A percentile compares a stretch with the other conserved stretches of the same genome.
These are phyloP conservation scores for Agriopis leucophaearia DNA, from an alignment of 2,888 invertebrate species.

Conservation along the genomic window DNA sequence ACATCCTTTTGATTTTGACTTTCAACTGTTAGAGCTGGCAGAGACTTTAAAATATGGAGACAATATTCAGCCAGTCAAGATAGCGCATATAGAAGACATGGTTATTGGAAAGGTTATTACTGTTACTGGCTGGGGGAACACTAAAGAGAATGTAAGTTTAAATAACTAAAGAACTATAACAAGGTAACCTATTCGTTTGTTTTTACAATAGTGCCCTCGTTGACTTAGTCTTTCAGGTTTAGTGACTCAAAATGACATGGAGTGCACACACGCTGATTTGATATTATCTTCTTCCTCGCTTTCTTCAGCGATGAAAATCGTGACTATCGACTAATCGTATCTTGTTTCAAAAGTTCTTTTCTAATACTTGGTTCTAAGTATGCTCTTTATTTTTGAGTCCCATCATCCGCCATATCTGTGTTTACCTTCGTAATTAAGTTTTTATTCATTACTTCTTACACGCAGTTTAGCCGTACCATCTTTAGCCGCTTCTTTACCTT, in stretches of 20 bases:
- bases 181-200: no score
- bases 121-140: slow-evolving; percentile 81
- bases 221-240: no score
- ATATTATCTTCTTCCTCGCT: background rate
- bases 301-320: background rate
- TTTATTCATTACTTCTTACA: background rate
- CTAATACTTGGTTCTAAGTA: no score
- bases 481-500: background rate
- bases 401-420: background rate
- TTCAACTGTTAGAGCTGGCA: slow-evolving; percentile 69
- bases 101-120: slow-evolving; percentile 73
- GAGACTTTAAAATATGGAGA: slow-evolving; percentile 67
- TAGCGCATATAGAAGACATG: slow-evolving; percentile 78
- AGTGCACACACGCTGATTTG: no score
- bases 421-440: background rate
- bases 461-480: background rate
- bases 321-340: no score
- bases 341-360: no score
- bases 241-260: no score
- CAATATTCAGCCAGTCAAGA: slow-evolving; percentile 69
- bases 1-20: slow-evolving; percentile 79
- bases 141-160: slow-evolving; percentile 75
- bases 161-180: background rate
- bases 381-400: background rate
- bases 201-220: no score